Conservation (phyloP, 2,797 vertebrate genomes). For the Hemibagrus guttatus region DNA sequence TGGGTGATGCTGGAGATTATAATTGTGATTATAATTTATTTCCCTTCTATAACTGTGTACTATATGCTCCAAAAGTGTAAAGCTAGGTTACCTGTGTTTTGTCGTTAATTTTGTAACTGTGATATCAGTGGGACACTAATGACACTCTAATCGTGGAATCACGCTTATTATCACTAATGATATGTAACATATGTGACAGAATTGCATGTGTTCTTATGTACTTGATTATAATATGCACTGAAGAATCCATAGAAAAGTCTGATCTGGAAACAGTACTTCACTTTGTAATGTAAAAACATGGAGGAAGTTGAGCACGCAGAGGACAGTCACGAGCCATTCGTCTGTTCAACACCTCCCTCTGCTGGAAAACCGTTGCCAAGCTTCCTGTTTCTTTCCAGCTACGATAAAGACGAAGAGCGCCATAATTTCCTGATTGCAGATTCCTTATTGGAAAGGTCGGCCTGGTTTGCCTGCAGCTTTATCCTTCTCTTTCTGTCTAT, state of each 20-base stretch:
- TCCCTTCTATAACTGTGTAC: too few species aligned
- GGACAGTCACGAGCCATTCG: slow-evolving; percentile 39
- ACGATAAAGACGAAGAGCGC: background rate
- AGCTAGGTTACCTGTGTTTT: background rate
- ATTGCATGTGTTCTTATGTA: background rate
- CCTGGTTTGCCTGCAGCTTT: slow-evolving; percentile 68
- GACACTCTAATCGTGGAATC: background rate
- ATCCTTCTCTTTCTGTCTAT: slow-evolving; percentile 69
- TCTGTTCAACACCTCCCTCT: slow-evolving; percentile 76
- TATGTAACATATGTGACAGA: background rate
- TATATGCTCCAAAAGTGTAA: too few species aligned
- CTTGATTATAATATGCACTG: background rate
- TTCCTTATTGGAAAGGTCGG: slow-evolving; percentile 13
- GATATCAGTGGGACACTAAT: background rate
- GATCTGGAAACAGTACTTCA: background rate
- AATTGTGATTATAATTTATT: too few species aligned
- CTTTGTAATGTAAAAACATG: background rate
- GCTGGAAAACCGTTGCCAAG: slow-evolving; percentile 51
- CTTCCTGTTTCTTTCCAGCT: slow-evolving; percentile 48
- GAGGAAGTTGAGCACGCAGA: background rate
- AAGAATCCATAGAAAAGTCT: background rate
- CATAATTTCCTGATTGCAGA: slow-evolving; percentile 21
- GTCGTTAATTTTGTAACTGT: background rate
- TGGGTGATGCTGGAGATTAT: too few species aligned
- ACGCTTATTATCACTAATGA: background rate